These are phyloP conservation scores for Graphium colonna DNA, from an alignment of 2,888 invertebrate species.

Conservation along the genomic window DNA sequence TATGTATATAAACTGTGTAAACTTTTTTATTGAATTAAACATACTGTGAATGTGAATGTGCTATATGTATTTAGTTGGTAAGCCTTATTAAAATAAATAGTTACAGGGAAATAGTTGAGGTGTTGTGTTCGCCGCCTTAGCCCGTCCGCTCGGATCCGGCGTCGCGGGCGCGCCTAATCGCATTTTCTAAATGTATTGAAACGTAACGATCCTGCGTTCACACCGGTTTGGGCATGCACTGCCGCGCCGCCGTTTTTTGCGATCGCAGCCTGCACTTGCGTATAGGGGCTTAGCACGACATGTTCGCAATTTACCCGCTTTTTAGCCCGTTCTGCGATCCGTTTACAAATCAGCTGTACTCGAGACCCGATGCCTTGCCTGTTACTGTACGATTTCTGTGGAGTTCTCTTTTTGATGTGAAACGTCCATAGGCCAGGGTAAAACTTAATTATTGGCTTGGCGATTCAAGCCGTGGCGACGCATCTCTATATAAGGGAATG, in stretches of 20 bases:
- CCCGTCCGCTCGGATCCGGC: constrained; percentile 6
- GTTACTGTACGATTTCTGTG: no score
- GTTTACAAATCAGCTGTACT: not conserved
- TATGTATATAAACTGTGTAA: no score
- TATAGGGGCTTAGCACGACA: constrained; percentile 8
- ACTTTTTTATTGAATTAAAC: no score
- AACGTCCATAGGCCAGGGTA: no score
- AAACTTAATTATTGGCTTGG: no score
- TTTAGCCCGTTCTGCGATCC: not conserved
- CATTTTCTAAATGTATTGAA: constrained; percentile 31
- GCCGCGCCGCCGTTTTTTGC: not conserved
- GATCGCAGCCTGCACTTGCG: not conserved
- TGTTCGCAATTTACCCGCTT: not conserved
- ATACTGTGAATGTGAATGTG: no score
- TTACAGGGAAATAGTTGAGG: no score
- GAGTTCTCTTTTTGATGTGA: no score
- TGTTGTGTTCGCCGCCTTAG: constrained; percentile 5
- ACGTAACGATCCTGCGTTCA: constrained; percentile 12
- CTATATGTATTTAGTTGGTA: no score
- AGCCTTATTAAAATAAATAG: no score
- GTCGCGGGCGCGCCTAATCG: constrained; percentile 20
- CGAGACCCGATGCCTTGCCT: not conserved
- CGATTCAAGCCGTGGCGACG: no score
- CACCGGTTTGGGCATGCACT: constrained; percentile 10
- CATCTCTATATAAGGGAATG: no score